phyloP scores from a whole-genome alignment of 1,140 invertebrate genomes.

The Drosophila auraria region DNA sequence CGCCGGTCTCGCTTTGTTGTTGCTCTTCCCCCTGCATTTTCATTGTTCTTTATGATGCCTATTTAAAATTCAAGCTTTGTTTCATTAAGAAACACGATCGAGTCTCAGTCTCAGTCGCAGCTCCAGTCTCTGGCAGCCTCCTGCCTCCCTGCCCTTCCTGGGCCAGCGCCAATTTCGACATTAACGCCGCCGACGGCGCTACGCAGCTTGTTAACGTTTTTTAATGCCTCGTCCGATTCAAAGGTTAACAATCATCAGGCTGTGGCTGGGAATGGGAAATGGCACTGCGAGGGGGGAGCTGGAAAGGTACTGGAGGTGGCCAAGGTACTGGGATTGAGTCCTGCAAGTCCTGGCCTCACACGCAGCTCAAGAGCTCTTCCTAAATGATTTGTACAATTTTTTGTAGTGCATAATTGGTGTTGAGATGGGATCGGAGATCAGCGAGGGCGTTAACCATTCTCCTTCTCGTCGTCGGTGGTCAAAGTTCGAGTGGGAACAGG shows the following conservation, averaged over 20 bases:
- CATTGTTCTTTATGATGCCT: constrained; percentile 82
- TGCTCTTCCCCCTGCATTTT: constrained; percentile 69
- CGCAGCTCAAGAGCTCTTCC: neutral
- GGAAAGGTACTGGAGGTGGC: neutral
- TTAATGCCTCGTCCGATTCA: constrained; percentile 60
- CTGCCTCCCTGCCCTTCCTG: constrained; percentile 24
- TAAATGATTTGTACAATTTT: constrained; percentile 70
- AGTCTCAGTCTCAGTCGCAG: constrained; percentile 15
- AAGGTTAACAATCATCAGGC: constrained; percentile 58
- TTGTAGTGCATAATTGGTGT: constrained; percentile 70
- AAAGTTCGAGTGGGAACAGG: constrained; percentile 29
- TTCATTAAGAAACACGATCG: constrained; percentile 83
- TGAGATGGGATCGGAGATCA: constrained; percentile 22
- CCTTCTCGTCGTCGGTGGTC: constrained; percentile 16
- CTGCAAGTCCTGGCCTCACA: no score
- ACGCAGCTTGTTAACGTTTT: constrained; percentile 81
- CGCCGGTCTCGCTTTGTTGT: constrained; percentile 68
- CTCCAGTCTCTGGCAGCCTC: neutral
- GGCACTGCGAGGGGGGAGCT: neutral
- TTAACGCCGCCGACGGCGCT: constrained; percentile 81
- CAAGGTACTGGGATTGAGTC: no score
- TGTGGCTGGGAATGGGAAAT: constrained; percentile 19
- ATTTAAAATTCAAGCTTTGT: constrained; percentile 84
- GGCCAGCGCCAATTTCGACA: constrained; percentile 76
- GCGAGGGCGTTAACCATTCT: constrained; percentile 11